A percentile compares a stretch with the other conserved stretches of the same genome.
phyloP scores from a whole-genome alignment of 2,888 invertebrate genomes.

The Andrena camellia region DNA sequence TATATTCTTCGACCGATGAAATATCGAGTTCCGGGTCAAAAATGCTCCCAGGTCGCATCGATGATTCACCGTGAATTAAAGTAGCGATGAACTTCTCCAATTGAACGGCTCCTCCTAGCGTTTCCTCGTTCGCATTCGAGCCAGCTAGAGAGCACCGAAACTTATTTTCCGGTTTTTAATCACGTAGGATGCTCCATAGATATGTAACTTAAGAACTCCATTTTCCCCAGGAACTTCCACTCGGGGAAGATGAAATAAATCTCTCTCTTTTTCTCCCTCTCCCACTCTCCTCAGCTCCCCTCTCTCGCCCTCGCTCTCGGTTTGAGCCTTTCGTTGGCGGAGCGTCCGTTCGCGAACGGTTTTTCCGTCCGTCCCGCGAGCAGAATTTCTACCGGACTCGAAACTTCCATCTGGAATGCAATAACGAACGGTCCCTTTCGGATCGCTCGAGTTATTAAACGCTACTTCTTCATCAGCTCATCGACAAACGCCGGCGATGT shows the following conservation, averaged over 20 bases:
- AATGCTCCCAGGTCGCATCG: constrained; percentile 28
- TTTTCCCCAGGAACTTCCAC: constrained; percentile 30
- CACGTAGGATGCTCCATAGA: constrained; percentile 39
- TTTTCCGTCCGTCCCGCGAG: constrained; percentile 35
- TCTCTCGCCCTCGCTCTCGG: neutral
- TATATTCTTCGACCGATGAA: constrained; percentile 34
- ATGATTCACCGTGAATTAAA: constrained; percentile 40
- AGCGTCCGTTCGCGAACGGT: constrained; percentile 17
- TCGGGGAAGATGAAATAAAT: constrained; percentile 46
- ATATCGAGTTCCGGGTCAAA: constrained; percentile 30
- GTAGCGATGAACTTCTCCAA: constrained; percentile 42
- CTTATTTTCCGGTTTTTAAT: constrained; percentile 62
- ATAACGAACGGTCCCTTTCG: constrained; percentile 26
- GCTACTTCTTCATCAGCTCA: constrained; percentile 29
- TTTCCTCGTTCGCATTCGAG: constrained; percentile 38
- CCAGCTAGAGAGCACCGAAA: constrained; percentile 29
- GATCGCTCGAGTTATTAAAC: constrained; percentile 31
- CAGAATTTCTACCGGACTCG: constrained; percentile 34
- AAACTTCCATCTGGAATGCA: constrained; percentile 47
- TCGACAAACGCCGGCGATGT: constrained; percentile 10
- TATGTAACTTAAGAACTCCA: constrained; percentile 50
- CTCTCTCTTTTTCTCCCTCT: neutral
- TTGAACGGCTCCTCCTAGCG: constrained; percentile 30
- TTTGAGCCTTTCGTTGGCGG: neutral
- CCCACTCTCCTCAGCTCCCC: neutral